Conservation (phyloP, 2,113 vertebrate genomes). For the Macheiramphus alcinus region DNA sequence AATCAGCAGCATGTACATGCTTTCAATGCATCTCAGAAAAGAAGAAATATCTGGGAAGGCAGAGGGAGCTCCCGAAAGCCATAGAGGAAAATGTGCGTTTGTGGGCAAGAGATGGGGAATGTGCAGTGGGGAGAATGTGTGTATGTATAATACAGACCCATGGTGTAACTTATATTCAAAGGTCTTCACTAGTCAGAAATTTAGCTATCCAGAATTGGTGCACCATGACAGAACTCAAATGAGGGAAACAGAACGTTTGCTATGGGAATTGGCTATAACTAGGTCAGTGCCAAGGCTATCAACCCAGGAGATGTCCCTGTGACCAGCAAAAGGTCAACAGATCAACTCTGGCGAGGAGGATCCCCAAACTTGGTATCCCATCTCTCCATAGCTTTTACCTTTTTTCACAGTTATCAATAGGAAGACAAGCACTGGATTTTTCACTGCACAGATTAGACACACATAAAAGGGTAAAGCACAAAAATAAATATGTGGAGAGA, state of each 20-base stretch:
- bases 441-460: background rate
- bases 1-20: background rate
- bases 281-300: background rate
- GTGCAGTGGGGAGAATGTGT: background rate
- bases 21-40: background rate
- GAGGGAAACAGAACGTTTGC: background rate
- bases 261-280: background rate
- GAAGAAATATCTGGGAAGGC: background rate
- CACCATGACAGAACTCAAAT: background rate
- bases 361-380: background rate
- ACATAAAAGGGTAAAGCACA: background rate
- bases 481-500: slow-evolving; percentile 11
- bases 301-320: background rate
- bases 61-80: background rate
- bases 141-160: background rate
- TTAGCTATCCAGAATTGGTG: background rate
- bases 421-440: background rate
- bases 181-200: background rate
- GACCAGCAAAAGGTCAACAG: background rate
- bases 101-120: background rate
- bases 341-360: background rate
- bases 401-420: background rate
- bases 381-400: background rate
- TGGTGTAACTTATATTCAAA: background rate
- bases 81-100: background rate